These are phyloP conservation scores for Stegophylla sp. DNA, from an alignment of 2,888 invertebrate genomes.

Conservation along the genomic window DNA sequence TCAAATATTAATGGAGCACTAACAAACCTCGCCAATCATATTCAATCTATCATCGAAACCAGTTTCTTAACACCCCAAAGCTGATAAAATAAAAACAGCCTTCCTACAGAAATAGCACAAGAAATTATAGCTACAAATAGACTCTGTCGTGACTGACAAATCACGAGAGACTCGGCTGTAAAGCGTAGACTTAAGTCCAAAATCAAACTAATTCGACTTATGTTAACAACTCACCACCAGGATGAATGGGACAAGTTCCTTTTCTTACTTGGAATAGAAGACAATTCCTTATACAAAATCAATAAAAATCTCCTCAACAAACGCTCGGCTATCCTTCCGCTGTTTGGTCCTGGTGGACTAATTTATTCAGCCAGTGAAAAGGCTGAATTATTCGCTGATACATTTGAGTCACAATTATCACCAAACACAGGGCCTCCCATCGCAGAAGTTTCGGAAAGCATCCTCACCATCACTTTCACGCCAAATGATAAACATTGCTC, in stretches of 20 bases:
- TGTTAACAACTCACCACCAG: background rate
- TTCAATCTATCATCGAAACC: too few species aligned
- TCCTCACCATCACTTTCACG: too few species aligned
- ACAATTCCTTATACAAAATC: background rate
- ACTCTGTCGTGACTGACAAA: background rate
- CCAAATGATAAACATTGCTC: too few species aligned
- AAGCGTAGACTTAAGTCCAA: background rate
- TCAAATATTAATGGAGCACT: too few species aligned
- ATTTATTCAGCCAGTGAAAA: background rate
- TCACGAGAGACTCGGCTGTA: background rate
- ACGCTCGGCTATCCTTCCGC: background rate
- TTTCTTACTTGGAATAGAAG: background rate
- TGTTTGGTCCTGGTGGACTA: background rate
- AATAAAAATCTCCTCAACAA: background rate
- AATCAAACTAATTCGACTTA: background rate
- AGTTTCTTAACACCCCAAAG: too few species aligned
- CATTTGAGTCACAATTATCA: background rate
- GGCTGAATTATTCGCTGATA: background rate
- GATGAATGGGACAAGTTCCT: background rate
- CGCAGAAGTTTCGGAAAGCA: too few species aligned
- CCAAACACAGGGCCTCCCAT: too few species aligned
- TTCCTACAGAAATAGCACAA: background rate
- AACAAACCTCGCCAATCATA: too few species aligned
- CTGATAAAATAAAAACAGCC: too few species aligned
- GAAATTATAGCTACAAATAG: background rate